Conservation (phyloP, 2,113 vertebrate species). For the Seriola dumerili region DNA sequence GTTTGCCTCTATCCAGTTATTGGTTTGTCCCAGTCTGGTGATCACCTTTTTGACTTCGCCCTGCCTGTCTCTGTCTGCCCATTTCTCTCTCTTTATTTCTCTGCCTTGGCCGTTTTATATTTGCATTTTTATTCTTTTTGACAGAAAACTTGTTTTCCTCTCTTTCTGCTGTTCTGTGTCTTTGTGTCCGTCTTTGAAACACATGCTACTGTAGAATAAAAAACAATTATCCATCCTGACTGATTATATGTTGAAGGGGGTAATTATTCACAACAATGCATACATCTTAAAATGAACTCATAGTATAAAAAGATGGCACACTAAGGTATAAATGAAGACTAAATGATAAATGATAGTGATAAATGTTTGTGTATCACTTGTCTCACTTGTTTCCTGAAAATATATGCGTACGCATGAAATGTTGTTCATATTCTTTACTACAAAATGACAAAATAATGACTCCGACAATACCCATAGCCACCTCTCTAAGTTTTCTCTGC, state of each 20-base stretch:
- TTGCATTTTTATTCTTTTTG: background rate
- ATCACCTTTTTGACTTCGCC: conserved; percentile 16
- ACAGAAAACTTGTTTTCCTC: background rate
- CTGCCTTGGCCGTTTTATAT: background rate
- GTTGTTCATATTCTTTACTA: too few species aligned
- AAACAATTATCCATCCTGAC: background rate
- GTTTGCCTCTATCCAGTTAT: conserved; percentile 27
- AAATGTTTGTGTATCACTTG: too few species aligned
- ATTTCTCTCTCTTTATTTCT: background rate
- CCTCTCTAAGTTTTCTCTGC: too few species aligned
- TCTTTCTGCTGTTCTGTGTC: background rate
- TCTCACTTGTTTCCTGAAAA: too few species aligned
- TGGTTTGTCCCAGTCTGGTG: conserved; percentile 35
- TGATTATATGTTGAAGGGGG: background rate
- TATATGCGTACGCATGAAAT: too few species aligned
- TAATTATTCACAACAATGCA: background rate
- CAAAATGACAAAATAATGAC: too few species aligned
- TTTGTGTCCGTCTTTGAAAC: background rate
- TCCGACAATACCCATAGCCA: too few species aligned
- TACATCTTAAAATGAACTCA: background rate
- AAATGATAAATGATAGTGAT: too few species aligned
- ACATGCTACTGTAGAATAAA: background rate
- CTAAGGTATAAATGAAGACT: background rate
- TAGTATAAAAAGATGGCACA: background rate
- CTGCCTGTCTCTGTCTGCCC: conserved; percentile 8